Evolutionary conservation across 2,113 vertebrate genomes (phyloP), one percentile per base, ranked within the genome.

Genomic region (Mola mola): DNA sequence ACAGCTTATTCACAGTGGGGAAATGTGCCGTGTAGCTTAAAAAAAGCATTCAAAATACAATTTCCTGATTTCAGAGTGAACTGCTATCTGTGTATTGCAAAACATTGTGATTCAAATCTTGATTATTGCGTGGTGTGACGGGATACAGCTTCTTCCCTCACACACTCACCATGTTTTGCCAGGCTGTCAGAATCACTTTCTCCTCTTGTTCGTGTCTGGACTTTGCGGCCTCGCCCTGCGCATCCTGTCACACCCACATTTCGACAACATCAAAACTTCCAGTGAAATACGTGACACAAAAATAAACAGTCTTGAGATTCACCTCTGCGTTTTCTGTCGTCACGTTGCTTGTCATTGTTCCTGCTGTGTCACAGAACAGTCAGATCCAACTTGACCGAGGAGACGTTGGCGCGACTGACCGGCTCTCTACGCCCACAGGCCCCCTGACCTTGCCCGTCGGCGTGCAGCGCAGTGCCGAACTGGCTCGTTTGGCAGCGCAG

Each of bases 141-240:
- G 11, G 21, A 19, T 4, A 43, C 24, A 40, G 25, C 10, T 29
- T 24, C 2, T 38, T 58, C 21, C 17, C 33, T 22, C 8, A 0
- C 38, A 13, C 17, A 31, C 93, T 91, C 72, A 94, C 89, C 93
- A 94, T 94, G 43, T 84, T 93, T 44, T 92, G 91, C 93, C 94
- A 95, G 44, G 93, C 92, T 12, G 77, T 90, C 51, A 94, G 90
- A 48, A 94, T 92, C 42, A 84, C 81, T 34, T 91, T 90, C 63
- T 94, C 93, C 49, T 95, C 93, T 47, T 87, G 86, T 8, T 94
- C 87, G 26, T 86, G 73, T 65, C 87, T 90, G 28, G 80, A 80
- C 57, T 75, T 87, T n/a, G 76, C 85, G 60, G 88, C 87, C 17
- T 72, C 65, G 74, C 87, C 89, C 59, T 75, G 87, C 56, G 84